Evolutionary conservation across 2,113 vertebrate species (phyloP).

Genomic region (Rana temporaria): DNA sequence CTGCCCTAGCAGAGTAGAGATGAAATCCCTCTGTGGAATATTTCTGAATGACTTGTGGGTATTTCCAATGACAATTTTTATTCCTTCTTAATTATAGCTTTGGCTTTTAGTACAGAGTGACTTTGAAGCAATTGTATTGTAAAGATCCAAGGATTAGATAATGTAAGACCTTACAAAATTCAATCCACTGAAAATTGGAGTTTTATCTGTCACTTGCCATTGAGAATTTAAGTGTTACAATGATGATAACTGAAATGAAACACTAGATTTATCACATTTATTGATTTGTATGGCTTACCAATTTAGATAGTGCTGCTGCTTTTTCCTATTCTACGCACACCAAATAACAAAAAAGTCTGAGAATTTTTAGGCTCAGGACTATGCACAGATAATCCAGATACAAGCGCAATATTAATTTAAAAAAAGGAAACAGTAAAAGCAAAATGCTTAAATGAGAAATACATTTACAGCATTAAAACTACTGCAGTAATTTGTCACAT

Average conservation of each 20-base stretch:
- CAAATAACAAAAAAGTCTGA: not conserved
- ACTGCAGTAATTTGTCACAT: no score
- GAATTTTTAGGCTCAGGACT: not conserved
- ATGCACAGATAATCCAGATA: not conserved
- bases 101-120: constrained; percentile 40
- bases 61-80: constrained; percentile 50
- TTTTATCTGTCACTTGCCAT: constrained; percentile 48
- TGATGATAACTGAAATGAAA: constrained; percentile 36
- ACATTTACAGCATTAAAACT: no score
- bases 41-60: constrained; percentile 40
- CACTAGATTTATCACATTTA: constrained; percentile 38
- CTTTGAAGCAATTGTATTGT: constrained; percentile 46
- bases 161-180: constrained; percentile 34
- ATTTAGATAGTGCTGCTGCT: constrained; percentile 21
- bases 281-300: constrained; percentile 39
- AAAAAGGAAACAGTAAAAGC: not conserved
- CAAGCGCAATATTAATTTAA: not conserved
- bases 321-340: constrained; percentile 4
- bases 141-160: constrained; percentile 50
- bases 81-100: constrained; percentile 46
- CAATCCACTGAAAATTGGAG: constrained; percentile 45
- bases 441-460: constrained; percentile 5
- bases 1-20: constrained; percentile 21
- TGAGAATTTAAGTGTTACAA: constrained; percentile 41
- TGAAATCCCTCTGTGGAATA: constrained; percentile 37